These are phyloP conservation scores for Leucoraja ocellata DNA, from an alignment of 2,797 vertebrate genomes.

Conservation along the genomic window DNA sequence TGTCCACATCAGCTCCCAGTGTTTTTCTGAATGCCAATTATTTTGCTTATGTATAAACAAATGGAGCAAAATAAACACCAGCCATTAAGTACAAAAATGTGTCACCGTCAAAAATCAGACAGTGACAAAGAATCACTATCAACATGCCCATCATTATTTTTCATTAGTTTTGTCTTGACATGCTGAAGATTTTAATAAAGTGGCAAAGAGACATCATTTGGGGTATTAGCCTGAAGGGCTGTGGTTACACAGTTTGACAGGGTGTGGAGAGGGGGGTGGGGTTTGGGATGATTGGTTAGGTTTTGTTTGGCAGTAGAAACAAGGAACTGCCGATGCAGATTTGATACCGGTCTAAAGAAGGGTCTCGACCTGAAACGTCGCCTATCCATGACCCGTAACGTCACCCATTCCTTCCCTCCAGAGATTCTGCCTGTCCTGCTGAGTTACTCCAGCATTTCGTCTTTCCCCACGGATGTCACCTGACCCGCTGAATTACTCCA, in stretches of 20 bases:
- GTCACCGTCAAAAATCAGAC: slow-evolving; percentile 8
- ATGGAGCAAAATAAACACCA: neutral
- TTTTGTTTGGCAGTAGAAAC: too few relatives aligned
- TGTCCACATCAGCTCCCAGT: neutral
- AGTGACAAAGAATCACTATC: neutral
- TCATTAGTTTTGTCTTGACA: neutral
- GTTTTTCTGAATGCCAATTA: neutral
- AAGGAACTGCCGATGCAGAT: too few relatives aligned
- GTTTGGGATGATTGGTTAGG: too few relatives aligned
- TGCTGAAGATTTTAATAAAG: neutral
- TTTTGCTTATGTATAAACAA: slow-evolving; percentile 13
- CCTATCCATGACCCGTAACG: too few relatives aligned
- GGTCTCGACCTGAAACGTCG: too few relatives aligned
- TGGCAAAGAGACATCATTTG: neutral
- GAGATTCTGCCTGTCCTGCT: too few relatives aligned
- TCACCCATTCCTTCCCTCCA: too few relatives aligned
- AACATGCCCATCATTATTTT: neutral
- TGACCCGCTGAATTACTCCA: too few relatives aligned
- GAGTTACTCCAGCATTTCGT: too few relatives aligned
- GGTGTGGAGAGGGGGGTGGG: neutral
- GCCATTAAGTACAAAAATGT: slow-evolving; percentile 9
- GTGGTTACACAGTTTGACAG: neutral
- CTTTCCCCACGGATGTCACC: too few relatives aligned
- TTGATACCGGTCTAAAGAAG: too few relatives aligned
- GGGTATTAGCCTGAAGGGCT: neutral